Conservation (phyloP, 2,797 vertebrate genomes). For the Falco columbarius region DNA sequence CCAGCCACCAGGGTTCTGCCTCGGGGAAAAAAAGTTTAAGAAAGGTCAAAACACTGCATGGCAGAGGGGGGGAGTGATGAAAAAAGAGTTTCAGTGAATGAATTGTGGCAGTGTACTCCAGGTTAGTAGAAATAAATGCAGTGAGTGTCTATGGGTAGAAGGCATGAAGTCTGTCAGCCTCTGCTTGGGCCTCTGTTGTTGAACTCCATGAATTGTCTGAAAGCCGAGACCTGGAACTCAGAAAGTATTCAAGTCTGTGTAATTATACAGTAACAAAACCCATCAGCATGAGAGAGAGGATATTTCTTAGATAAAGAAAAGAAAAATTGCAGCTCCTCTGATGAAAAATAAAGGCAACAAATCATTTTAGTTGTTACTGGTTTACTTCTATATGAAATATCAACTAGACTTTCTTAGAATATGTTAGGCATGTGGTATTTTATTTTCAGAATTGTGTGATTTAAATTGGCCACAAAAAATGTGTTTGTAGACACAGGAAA, state of each 20-base stretch:
- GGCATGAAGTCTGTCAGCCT: neutral
- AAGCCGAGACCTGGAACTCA: neutral
- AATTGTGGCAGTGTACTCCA: neutral
- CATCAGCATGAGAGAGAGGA: neutral
- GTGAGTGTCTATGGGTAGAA: neutral
- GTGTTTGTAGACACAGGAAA: neutral
- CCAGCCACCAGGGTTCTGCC: no score
- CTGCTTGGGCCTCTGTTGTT: neutral
- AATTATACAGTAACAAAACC: neutral
- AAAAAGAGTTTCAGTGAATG: neutral
- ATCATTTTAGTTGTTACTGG: neutral
- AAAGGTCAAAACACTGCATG: neutral
- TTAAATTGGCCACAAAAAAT: neutral
- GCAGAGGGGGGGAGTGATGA: neutral
- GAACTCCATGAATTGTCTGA: neutral
- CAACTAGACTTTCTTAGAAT: neutral
- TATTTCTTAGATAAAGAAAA: neutral
- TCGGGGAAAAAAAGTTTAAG: neutral
- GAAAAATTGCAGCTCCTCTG: neutral
- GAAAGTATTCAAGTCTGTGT: neutral
- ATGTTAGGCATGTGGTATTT: neutral
- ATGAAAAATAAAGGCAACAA: neutral
- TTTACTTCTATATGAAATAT: neutral
- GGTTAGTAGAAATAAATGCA: neutral
- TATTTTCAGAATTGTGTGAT: neutral